Evolutionary conservation across 2,113 vertebrate genomes (phyloP).

Genomic region (Tragelaphus strepsiceros): DNA sequence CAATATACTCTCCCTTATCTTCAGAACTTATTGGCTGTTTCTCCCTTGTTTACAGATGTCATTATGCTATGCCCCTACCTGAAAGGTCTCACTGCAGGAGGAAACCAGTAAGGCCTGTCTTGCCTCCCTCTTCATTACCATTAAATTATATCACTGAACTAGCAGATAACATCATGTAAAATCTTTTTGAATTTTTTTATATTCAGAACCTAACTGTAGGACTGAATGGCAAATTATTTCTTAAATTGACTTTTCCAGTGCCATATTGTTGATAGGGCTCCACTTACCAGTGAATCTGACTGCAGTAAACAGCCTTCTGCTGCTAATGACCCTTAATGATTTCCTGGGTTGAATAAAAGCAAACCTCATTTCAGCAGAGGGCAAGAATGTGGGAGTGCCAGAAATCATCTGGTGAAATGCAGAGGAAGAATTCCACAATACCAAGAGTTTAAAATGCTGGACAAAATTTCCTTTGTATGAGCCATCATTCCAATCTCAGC

Average conservation of each 20-base stretch:
- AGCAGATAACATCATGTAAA: background rate
- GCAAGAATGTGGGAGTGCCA: background rate
- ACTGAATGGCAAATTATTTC: background rate
- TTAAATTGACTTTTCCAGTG: background rate
- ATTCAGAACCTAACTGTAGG: background rate
- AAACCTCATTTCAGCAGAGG: background rate
- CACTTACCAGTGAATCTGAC: background rate
- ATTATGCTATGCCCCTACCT: background rate
- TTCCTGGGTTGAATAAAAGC: background rate
- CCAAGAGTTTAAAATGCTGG: background rate
- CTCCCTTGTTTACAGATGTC: background rate
- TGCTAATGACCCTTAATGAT: background rate
- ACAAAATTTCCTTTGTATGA: background rate
- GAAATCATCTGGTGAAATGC: background rate
- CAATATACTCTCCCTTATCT: background rate
- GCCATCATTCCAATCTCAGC: background rate
- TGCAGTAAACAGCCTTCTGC: background rate
- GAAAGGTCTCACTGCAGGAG: background rate
- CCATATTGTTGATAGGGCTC: background rate
- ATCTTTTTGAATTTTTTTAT: background rate
- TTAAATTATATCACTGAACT: background rate
- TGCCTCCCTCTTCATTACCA: background rate
- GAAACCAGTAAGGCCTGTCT: background rate
- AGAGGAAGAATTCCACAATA: background rate
- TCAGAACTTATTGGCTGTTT: background rate